These are phyloP conservation scores for Synergus laeviventris DNA, from an alignment of 2,888 invertebrate species.

Conservation along the genomic window DNA sequence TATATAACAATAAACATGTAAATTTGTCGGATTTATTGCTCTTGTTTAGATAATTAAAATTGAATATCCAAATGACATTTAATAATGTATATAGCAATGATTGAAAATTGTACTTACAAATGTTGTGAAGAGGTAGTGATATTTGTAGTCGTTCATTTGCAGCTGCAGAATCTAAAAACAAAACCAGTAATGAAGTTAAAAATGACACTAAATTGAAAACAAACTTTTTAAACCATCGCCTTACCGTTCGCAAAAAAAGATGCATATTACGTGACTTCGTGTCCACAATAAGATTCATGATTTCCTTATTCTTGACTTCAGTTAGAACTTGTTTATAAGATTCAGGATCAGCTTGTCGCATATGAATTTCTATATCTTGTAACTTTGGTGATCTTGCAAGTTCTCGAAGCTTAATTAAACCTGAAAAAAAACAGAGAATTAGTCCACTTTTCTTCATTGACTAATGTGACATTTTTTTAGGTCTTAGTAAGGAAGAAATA, in stretches of 20 bases:
- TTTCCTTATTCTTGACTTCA: slow-evolving; percentile 86
- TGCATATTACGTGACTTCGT: slow-evolving; percentile 85
- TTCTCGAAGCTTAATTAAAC: slow-evolving; percentile 84
- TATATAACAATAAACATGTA: background rate
- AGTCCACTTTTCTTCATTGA: background rate
- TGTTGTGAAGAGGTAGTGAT: slow-evolving; percentile 89
- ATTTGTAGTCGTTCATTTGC: slow-evolving; percentile 91
- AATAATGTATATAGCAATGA: too few species aligned
- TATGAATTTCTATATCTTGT: slow-evolving; percentile 82
- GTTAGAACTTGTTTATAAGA: slow-evolving; percentile 83
- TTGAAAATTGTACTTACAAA: slow-evolving; percentile 76
- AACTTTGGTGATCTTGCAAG: slow-evolving; percentile 82
- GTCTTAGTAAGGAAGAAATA: background rate
- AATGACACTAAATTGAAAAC: background rate
- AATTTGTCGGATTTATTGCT: background rate
- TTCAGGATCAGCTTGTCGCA: slow-evolving; percentile 82
- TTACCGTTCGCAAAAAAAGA: slow-evolving; percentile 85
- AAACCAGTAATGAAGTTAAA: slow-evolving; percentile 29
- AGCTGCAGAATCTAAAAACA: slow-evolving; percentile 86
- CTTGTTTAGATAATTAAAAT: background rate
- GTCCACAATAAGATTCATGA: slow-evolving; percentile 87
- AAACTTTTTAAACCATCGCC: slow-evolving; percentile 55
- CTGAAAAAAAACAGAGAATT: slow-evolving; percentile 75
- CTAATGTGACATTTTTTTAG: background rate
- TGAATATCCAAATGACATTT: background rate